Base-by-base conservation (phyloP, 2,113 vertebrate genomes). In the Galbula dea region DNA sequence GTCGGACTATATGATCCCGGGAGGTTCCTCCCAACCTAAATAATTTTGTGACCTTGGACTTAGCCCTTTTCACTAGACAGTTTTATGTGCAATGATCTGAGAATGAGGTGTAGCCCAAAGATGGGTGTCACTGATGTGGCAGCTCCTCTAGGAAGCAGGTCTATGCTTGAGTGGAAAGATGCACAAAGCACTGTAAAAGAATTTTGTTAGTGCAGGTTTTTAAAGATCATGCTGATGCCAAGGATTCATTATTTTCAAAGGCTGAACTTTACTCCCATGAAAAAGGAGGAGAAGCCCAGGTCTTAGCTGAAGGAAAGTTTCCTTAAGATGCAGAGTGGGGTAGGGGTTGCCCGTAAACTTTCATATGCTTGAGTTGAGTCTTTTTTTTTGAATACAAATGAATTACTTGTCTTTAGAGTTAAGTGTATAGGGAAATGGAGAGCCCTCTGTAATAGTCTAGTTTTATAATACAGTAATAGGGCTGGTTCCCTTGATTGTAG, bases 401-500 rank as follows among this genome's bases (percentile, higher is more conserved):
- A 89, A 10, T 83, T 84, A 51, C 18, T 83, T 83, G 43, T 84
- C 63, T 68, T 88, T 39, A 65, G 66, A 43, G 26, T 76, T 89
- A 54, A 17, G 13, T 45, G 5, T 41, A 32, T 51, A 84, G 79
- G 34, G 24, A 79, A 88, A 82, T 65, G 21, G 54, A 89, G 36
- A 94, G 86, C 89, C 93, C 66, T 71, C 82, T 71, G 30, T 91
- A 86, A 80, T 89, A 93, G 79, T 88, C 66, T 90, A 89, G 84
- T 94, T 96, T 93, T 90, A 46, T 97, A 95, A 79, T 92, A 72
- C 19, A 92, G 71, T 67, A 86, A 54, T 85, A 79, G 96, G 94
- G 82, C 96, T 96, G 96, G 93, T 92, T 96, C 95, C 89, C 96
- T 95, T 92, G 74, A 34, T 71, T 90, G 92, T 12, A 1, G 73